A percentile compares a stretch with the other conserved stretches of the same genome.
phyloP scores from a whole-genome alignment of 2,797 vertebrate genomes.

The Notolabrus celidotus region DNA sequence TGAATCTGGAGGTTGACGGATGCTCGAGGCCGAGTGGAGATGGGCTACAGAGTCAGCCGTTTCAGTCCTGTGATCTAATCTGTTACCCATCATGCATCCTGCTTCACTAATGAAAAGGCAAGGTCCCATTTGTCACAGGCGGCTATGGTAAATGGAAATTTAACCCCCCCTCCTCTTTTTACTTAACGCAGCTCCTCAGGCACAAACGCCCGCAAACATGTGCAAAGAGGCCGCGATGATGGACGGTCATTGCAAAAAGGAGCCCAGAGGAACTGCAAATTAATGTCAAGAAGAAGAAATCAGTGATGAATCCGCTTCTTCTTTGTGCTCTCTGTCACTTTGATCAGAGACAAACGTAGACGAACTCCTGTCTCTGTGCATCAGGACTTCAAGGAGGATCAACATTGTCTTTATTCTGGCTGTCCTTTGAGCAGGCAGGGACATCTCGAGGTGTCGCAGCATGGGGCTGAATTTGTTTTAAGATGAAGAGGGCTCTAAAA shows the following conservation, averaged over 20 bases:
- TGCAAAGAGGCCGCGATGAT: slow-evolving; percentile 64
- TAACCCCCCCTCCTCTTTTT: slow-evolving; percentile 43
- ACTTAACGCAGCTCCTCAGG: slow-evolving; percentile 46
- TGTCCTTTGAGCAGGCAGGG: not conserved
- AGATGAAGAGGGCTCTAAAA: slow-evolving; percentile 14
- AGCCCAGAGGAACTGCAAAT: slow-evolving; percentile 54
- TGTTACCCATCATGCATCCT: slow-evolving; percentile 83
- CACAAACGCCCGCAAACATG: slow-evolving; percentile 54
- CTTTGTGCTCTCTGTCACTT: slow-evolving; percentile 28
- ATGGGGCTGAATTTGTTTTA: slow-evolving; percentile 8
- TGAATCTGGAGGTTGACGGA: slow-evolving; percentile 54
- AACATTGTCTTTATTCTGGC: slow-evolving; percentile 8
- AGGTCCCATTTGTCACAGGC: slow-evolving; percentile 78
- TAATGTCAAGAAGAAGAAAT: slow-evolving; percentile 56
- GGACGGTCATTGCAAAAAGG: slow-evolving; percentile 58
- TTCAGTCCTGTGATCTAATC: slow-evolving; percentile 81
- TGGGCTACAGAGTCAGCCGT: slow-evolving; percentile 72
- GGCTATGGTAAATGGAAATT: slow-evolving; percentile 78
- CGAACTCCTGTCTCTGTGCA: not conserved
- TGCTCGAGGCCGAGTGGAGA: slow-evolving; percentile 64
- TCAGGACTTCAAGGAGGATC: slow-evolving; percentile 3
- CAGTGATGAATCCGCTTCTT: slow-evolving; percentile 17
- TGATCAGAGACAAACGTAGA: slow-evolving; percentile 12
- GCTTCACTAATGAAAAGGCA: slow-evolving; percentile 82
- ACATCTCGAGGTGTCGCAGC: not conserved